Conservation (phyloP, 2,113 vertebrate genomes). For the Hypocryptadius cinnamomeus region DNA sequence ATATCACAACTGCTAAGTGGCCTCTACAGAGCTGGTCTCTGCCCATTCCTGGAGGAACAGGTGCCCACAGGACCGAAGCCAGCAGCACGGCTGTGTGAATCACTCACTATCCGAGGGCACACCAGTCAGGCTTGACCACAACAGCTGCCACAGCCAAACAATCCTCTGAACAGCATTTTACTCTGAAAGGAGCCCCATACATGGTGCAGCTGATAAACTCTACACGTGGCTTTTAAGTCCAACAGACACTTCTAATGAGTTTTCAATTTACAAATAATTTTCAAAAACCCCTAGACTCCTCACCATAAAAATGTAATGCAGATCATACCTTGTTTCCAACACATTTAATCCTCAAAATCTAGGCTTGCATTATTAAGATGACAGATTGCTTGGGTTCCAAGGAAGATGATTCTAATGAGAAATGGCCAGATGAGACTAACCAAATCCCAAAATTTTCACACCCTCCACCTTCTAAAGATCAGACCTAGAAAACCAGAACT, state of each 20-base stretch:
- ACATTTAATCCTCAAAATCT: neutral
- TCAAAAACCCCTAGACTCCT: accelerated
- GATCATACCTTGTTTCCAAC: neutral
- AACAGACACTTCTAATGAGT: neutral
- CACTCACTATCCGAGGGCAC: accelerated
- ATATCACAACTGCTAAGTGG: neutral
- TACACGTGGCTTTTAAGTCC: neutral
- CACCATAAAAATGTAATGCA: neutral
- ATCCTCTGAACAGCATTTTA: neutral
- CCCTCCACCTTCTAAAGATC: neutral
- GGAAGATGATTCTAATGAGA: neutral
- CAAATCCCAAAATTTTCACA: neutral
- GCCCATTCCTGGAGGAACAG: neutral
- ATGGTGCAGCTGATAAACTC: neutral
- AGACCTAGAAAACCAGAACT: neutral
- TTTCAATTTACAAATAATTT: neutral
- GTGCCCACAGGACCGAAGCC: neutral
- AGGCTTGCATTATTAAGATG: neutral
- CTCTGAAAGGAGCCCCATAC: neutral
- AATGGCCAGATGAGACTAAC: accelerated
- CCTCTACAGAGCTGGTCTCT: neutral
- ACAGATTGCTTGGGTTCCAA: neutral
- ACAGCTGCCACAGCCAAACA: neutral
- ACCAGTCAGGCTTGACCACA: neutral
- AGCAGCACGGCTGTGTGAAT: neutral